Evolutionary conservation across 1,140 invertebrate species (phyloP).

Genomic region (Bombus picipes): DNA sequence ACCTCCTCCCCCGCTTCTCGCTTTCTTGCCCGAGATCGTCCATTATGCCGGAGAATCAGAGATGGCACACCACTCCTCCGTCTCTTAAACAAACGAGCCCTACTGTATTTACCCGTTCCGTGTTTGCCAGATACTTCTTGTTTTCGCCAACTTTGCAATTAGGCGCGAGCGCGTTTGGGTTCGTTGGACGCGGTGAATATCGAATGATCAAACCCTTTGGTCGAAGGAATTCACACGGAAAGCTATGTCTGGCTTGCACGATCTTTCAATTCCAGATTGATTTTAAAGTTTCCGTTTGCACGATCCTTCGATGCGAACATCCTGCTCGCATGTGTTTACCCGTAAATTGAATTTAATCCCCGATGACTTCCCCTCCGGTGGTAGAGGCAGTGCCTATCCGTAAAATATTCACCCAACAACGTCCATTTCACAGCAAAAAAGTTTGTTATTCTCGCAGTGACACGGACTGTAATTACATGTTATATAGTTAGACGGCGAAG

Average conservation of each 20-base stretch:
- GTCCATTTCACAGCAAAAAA: not conserved
- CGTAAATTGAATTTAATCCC: conserved; percentile 48
- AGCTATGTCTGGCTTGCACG: conserved; percentile 39
- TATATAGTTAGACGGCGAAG: not conserved
- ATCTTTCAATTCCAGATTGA: conserved; percentile 60
- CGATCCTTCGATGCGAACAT: conserved; percentile 45
- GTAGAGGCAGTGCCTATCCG: not conserved
- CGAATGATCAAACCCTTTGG: conserved; percentile 59
- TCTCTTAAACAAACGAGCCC: conserved; percentile 73
- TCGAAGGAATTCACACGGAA: conserved; percentile 22
- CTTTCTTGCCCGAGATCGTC: conserved; percentile 53
- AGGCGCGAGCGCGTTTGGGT: conserved; percentile 64
- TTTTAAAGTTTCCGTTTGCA: conserved; percentile 57
- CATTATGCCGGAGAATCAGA: conserved; percentile 56
- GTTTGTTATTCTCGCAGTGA: not conserved
- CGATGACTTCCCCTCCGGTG: not conserved
- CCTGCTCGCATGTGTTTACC: conserved; percentile 45
- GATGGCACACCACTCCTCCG: conserved; percentile 43
- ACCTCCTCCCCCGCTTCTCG: not conserved
- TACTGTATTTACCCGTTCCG: conserved; percentile 75
- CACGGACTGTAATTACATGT: not conserved
- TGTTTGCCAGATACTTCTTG: conserved; percentile 79
- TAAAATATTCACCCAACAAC: not conserved
- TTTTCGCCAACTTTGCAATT: conserved; percentile 79
- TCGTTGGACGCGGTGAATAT: conserved; percentile 56